These are phyloP conservation scores for Platynereis dumerilii DNA, from an alignment of 2,888 invertebrate genomes.

Conservation along the genomic window DNA sequence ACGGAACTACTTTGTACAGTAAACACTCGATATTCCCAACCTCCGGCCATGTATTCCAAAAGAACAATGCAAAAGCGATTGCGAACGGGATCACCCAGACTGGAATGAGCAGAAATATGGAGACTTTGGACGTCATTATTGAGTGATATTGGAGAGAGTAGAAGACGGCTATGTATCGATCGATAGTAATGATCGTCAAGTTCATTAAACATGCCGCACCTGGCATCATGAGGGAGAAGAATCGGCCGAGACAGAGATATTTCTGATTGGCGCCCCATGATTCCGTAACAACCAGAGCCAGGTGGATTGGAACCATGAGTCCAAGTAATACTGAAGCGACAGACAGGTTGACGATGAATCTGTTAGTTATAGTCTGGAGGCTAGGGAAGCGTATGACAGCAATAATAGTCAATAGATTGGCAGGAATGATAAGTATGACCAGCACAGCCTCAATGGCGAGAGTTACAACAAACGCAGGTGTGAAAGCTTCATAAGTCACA, in stretches of 20 bases:
- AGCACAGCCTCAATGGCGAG: background rate
- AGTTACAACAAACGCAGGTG: background rate
- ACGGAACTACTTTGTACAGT: background rate
- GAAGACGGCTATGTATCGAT: slow-evolving; percentile 37
- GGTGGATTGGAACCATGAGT: background rate
- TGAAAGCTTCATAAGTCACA: background rate
- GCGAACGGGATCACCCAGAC: background rate
- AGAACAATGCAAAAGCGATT: background rate
- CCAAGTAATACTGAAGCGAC: background rate
- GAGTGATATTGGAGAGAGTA: slow-evolving; percentile 36
- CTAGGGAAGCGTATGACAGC: background rate
- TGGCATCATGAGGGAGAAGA: slow-evolving; percentile 6
- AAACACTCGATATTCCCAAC: background rate
- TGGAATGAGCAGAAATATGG: slow-evolving; percentile 2
- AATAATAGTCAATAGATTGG: background rate
- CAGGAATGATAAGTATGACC: background rate
- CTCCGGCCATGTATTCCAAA: slow-evolving; percentile 1
- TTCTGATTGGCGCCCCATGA: background rate
- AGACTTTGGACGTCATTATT: slow-evolving; percentile 57
- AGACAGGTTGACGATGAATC: slow-evolving; percentile 7
- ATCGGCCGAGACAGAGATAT: background rate
- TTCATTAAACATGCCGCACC: background rate
- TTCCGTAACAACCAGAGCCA: background rate
- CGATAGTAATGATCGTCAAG: background rate
- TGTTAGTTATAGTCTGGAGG: background rate